Evolutionary conservation across 2,797 vertebrate species (phyloP).

Genomic region (Lates japonicus): DNA sequence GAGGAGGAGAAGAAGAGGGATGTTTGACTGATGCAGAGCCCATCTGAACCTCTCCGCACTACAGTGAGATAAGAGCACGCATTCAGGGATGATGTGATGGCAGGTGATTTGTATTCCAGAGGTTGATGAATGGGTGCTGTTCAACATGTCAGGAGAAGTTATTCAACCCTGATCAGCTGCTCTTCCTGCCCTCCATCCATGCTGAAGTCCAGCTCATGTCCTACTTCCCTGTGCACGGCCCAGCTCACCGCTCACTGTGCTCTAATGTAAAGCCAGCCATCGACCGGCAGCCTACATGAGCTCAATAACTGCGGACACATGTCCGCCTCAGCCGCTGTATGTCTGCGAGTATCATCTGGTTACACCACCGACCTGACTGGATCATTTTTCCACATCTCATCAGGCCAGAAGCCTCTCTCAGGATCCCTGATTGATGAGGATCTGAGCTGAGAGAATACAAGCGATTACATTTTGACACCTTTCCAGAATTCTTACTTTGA

Average conservation of each 20-base stretch:
- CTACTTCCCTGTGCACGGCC: constrained; percentile 14
- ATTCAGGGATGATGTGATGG: too few species aligned
- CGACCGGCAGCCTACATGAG: constrained; percentile 32
- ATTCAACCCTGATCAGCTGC: constrained; percentile 4
- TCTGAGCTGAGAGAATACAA: background rate
- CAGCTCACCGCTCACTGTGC: constrained; percentile 44
- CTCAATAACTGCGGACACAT: constrained; percentile 41
- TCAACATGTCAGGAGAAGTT: constrained; percentile 28
- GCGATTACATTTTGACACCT: background rate
- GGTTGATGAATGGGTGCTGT: background rate
- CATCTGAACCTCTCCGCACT: too few species aligned
- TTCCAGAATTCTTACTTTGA: background rate
- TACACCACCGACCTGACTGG: background rate
- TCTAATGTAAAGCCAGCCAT: constrained; percentile 48
- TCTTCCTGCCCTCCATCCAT: constrained; percentile 12
- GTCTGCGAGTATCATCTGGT: background rate
- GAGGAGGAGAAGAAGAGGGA: too few species aligned
- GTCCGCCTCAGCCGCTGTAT: background rate
- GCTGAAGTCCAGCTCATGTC: constrained; percentile 5
- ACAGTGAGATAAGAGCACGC: too few species aligned
- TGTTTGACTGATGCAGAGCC: too few species aligned
- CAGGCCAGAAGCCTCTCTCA: background rate
- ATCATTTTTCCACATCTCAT: background rate
- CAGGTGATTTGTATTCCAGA: too few species aligned
- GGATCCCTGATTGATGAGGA: background rate